phyloP scores from a whole-genome alignment of 2,113 vertebrate species.

The Leiothrix lutea region DNA sequence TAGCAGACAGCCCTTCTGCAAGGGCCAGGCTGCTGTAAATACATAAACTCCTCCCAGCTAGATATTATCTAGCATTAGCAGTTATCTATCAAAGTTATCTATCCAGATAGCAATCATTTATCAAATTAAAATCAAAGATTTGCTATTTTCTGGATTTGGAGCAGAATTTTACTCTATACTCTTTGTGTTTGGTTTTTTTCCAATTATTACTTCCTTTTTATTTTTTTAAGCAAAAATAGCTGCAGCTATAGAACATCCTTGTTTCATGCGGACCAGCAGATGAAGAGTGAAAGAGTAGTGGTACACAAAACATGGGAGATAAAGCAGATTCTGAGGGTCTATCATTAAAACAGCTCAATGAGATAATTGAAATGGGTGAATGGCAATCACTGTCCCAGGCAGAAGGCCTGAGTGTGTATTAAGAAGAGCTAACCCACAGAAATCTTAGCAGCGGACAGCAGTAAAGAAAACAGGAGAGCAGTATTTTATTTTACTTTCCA shows the following conservation, averaged over 20 bases:
- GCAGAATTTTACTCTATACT: background rate
- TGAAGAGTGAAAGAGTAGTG: background rate
- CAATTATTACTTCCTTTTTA: background rate
- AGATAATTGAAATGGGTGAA: background rate
- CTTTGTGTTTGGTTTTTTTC: background rate
- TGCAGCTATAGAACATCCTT: background rate
- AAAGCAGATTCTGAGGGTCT: background rate
- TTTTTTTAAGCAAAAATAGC: background rate
- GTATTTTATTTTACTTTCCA: background rate
- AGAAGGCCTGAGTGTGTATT: background rate
- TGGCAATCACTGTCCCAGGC: background rate
- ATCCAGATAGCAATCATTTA: background rate
- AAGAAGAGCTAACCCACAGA: background rate
- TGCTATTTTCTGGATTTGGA: background rate
- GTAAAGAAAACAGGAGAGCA: background rate
- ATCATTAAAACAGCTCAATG: background rate
- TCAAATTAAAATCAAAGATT: background rate
- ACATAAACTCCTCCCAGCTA: background rate
- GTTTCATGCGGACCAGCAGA: background rate
- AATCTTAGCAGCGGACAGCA: background rate
- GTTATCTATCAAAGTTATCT: background rate
- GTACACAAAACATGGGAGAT: background rate
- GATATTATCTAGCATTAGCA: background rate
- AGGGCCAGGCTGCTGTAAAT: background rate
- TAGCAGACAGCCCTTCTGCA: background rate